These are phyloP conservation scores for Beris morrisii DNA, from an alignment of 2,888 invertebrate genomes.

Conservation along the genomic window DNA sequence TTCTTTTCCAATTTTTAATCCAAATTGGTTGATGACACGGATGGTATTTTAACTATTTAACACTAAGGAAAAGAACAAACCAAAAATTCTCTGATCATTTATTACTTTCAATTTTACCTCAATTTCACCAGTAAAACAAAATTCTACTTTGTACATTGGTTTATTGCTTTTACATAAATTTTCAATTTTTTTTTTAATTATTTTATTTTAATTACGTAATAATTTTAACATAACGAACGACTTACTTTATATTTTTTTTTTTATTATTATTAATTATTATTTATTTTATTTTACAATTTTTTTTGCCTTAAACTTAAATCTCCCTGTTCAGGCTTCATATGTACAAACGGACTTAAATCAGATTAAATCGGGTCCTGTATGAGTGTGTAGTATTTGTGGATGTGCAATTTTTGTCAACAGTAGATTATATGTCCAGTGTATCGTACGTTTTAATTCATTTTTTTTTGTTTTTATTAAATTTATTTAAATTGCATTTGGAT, in stretches of 20 bases:
- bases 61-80: too few species aligned
- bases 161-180: too few species aligned
- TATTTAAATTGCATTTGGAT: conserved; percentile 26
- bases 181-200: too few species aligned
- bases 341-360: conserved; percentile 29
- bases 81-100: too few species aligned
- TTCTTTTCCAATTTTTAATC: too few species aligned
- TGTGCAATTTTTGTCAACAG: background rate
- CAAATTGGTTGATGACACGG: too few species aligned
- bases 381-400: conserved; percentile 12
- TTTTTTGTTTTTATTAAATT: conserved; percentile 25
- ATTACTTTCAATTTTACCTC: too few species aligned
- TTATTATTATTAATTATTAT: background rate
- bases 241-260: conserved; percentile 27
- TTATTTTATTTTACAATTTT: conserved; percentile 18
- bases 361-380: conserved; percentile 11
- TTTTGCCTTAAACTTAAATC: conserved; percentile 19
- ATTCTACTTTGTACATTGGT: too few species aligned
- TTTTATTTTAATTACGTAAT: conserved; percentile 25
- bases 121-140: too few species aligned
- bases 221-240: conserved; percentile 30
- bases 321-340: conserved; percentile 30
- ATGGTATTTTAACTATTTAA: too few species aligned
- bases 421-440: conserved; percentile 21
- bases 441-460: conserved; percentile 23